Evolutionary conservation across 2,888 invertebrate genomes (phyloP), one percentile per base, ranked within the genome.

Genomic region (Eristalinus sepulchralis): DNA sequence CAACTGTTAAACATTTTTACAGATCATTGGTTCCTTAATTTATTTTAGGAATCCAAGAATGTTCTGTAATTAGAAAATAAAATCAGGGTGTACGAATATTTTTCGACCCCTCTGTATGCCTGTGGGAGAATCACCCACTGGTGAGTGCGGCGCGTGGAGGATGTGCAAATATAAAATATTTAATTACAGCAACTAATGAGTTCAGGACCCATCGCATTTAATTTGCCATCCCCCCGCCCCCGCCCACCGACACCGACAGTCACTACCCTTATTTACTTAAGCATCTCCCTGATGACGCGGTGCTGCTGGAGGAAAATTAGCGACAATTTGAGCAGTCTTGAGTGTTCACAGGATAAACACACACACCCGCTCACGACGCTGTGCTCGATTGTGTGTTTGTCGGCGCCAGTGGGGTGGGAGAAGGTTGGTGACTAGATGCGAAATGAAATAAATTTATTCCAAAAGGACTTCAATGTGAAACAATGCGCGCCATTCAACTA

Each of bases 171-270:
- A 83, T 83, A 78, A 86, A 83, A 83, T 82, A 86, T 86, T 86
- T 86, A 86, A 86, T 86, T 86, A 86, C 83, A 83, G 78, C 73
- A 83, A 83, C 82, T 86, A 86, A 86, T 78, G 78, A 83, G 86
- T 83, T 83, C 86, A 75, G 72, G 83, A 86, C 73, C 73, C 83
- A 75, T 83, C 68, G 76, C 85, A 75, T 78, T 83, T 83, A 71
- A 79, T 86, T 79, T 75, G 83, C 75, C 47, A 47, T 17, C 47
- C 47, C 17, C 47, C 47, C 17, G 17, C 39, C 39, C 70, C 67
- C 62, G 33, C 60, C 53, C 76, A 81, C 71, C 77, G 63, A 71
- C 17, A 24, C 24, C 24, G 24, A 1, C 47, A 20, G 11, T 71
- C 24, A 60, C 68, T 66, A 77, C 83, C 83, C 86, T 60, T 83